Evolutionary conservation across 2,888 invertebrate species (phyloP).

Genomic region (Metacarcinus magister): DNA sequence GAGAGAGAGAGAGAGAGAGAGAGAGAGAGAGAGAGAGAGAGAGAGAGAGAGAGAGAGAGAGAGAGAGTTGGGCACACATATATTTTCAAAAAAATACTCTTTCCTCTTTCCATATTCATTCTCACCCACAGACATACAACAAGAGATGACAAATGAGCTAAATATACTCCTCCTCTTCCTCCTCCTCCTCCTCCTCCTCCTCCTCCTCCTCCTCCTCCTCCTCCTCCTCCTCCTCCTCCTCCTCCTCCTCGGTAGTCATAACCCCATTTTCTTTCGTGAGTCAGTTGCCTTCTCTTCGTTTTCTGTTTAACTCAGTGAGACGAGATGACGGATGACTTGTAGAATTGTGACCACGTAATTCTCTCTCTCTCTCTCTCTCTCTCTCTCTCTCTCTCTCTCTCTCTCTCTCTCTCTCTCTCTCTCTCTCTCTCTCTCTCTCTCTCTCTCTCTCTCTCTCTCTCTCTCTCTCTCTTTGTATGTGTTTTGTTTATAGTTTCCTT

Average conservation of each 20-base stretch:
- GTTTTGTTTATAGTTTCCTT: too few relatives aligned
- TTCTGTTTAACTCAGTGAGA: neutral
- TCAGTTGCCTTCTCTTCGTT: neutral
- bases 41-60: neutral
- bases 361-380: constrained; percentile 2
- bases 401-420: constrained; percentile 55
- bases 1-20: neutral
- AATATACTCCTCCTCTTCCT: neutral
- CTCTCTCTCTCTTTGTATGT: too few relatives aligned
- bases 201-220: constrained; percentile 20
- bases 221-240: constrained; percentile 11
- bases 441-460: too few relatives aligned
- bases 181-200: neutral
- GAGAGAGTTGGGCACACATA: neutral
- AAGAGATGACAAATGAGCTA: neutral
- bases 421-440: constrained; percentile 30
- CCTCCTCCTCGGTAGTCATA: neutral
- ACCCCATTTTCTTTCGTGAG: neutral
- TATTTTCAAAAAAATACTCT: neutral
- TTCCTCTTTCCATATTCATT: constrained; percentile 54
- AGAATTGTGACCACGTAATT: neutral
- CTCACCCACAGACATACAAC: constrained; percentile 34
- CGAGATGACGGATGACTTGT: neutral
- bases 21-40: neutral
- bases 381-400: constrained; percentile 28